A percentile compares a stretch with the other conserved stretches of the same genome.
Conservation (phyloP, 1,140 invertebrate genomes). For the Diabrotica virgifera region DNA sequence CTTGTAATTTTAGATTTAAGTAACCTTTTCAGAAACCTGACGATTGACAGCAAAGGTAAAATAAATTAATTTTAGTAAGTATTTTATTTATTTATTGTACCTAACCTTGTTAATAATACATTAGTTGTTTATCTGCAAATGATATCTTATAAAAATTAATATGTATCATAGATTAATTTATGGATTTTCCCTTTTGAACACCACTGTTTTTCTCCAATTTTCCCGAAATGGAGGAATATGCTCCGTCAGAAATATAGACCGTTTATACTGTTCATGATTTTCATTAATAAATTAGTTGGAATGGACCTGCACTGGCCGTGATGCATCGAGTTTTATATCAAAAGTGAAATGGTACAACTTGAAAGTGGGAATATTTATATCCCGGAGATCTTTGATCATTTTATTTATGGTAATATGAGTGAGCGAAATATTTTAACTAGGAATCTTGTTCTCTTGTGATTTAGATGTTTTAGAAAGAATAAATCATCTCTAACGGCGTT, state of each 20-base stretch:
- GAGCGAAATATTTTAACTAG: neutral
- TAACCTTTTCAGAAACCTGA: no score
- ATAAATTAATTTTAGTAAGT: no score
- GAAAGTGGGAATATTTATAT: neutral
- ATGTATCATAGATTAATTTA: no score
- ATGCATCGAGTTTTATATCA: constrained; percentile 1
- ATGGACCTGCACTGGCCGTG: neutral
- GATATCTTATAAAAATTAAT: no score
- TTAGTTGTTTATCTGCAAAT: no score
- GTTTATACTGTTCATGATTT: neutral
- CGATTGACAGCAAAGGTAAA: no score
- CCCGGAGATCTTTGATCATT: neutral
- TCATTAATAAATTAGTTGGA: neutral
- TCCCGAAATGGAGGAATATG: neutral
- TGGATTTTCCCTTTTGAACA: no score
- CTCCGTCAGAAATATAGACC: neutral
- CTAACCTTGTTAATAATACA: no score
- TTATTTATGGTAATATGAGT: constrained; percentile 1
- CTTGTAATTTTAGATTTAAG: no score
- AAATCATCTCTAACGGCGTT: neutral
- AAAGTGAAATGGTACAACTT: constrained; percentile 2
- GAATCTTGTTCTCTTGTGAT: neutral
- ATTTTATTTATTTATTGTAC: no score
- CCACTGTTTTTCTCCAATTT: neutral
- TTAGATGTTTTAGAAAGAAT: neutral